Evolutionary conservation across 2,797 vertebrate species (phyloP).

Genomic region (Neoniphon sammara): DNA sequence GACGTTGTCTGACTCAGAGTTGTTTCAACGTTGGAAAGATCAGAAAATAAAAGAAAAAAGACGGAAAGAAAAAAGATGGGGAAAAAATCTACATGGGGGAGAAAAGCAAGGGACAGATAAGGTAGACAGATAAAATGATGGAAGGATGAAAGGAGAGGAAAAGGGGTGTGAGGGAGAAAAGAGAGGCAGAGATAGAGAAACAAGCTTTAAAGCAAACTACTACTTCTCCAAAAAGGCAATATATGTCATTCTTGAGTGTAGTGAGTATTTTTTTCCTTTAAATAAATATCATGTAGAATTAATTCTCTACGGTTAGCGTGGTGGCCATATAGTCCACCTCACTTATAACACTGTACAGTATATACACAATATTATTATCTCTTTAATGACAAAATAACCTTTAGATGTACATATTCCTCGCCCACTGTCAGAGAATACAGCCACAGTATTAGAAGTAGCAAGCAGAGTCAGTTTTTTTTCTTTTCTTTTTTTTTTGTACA

Average conservation of each 20-base stretch:
- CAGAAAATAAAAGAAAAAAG: too few species aligned
- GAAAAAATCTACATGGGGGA: not conserved
- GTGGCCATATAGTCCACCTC: constrained; percentile 70
- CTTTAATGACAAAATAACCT: constrained; percentile 84
- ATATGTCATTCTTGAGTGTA: constrained; percentile 87
- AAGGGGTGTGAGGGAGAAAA: constrained; percentile 16
- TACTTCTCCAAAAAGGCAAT: constrained; percentile 85
- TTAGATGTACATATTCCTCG: constrained; percentile 81
- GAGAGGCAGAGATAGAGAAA: constrained; percentile 60
- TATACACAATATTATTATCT: constrained; percentile 82
- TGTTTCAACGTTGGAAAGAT: too few species aligned
- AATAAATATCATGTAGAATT: constrained; percentile 85
- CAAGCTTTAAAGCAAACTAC: constrained; percentile 68
- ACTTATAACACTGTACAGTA: constrained; percentile 85
- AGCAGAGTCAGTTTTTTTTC: constrained; percentile 74
- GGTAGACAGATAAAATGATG: too few species aligned
- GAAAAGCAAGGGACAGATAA: too few species aligned
- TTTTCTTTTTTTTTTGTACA: constrained; percentile 69
- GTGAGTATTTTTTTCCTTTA: constrained; percentile 71
- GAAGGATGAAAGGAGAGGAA: too few species aligned
- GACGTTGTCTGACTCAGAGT: constrained; percentile 15
- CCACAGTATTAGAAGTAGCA: constrained; percentile 81
- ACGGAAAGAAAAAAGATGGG: not conserved
- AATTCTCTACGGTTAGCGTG: constrained; percentile 71
- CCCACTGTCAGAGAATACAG: constrained; percentile 81